Percentiles rank a stretch among this genome's conserved stretches.
phyloP scores from a whole-genome alignment of 2,888 invertebrate species.

The Pristionchus fissidentatus region DNA sequence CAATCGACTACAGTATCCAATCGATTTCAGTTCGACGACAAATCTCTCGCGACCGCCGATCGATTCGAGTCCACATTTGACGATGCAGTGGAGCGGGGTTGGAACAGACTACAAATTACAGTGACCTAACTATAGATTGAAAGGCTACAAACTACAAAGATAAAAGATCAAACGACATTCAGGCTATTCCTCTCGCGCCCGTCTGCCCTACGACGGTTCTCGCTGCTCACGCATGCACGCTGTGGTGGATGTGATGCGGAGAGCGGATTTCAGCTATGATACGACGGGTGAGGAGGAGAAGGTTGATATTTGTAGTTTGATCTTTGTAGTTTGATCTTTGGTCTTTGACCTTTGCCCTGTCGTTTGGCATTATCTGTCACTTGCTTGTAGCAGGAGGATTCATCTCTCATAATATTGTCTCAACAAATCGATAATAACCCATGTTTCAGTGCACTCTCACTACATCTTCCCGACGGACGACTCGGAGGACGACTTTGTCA shows the following conservation, averaged over 20 bases:
- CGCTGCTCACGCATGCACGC: slow-evolving; percentile 22
- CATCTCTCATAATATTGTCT: neutral
- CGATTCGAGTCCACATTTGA: too few species aligned
- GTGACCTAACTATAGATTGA: too few species aligned
- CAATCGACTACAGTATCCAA: too few species aligned
- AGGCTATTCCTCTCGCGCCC: neutral
- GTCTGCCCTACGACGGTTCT: neutral
- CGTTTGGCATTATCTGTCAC: too few species aligned
- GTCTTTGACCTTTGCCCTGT: too few species aligned
- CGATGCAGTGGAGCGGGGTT: too few species aligned
- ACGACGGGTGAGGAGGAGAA: neutral
- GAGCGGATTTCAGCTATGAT: slow-evolving; percentile 13
- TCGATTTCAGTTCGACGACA: too few species aligned
- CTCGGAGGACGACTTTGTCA: slow-evolving; percentile 28
- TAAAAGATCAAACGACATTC: neutral
- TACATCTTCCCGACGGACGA: slow-evolving; percentile 35
- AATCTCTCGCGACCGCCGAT: too few species aligned
- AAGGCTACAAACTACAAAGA: neutral
- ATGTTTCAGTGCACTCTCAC: slow-evolving; percentile 6
- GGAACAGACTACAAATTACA: too few species aligned
- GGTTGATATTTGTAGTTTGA: too few species aligned
- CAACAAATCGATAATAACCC: neutral
- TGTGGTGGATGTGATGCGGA: neutral
- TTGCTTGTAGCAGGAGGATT: too few species aligned
- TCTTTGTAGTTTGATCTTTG: too few species aligned